A percentile compares a stretch with the other conserved stretches of the same genome.
These are phyloP conservation scores for Drosophila neoperkinsi DNA, from an alignment of 2,888 invertebrate genomes.

Conservation along the genomic window DNA sequence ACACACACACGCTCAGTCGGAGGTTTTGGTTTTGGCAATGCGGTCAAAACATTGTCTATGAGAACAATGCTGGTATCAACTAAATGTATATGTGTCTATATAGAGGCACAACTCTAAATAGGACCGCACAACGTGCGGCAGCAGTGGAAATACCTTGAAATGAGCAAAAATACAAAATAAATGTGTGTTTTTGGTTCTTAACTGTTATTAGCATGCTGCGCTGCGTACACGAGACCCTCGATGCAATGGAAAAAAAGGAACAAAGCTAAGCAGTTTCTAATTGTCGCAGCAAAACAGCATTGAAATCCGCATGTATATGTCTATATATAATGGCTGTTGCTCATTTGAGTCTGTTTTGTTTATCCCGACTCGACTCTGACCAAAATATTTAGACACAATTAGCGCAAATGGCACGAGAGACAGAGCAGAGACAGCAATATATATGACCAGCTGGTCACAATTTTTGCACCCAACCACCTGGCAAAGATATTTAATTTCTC, in stretches of 20 bases:
- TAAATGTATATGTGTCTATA: neutral
- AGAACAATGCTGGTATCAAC: slow-evolving; percentile 63
- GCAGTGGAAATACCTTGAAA: slow-evolving; percentile 70
- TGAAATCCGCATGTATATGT: neutral
- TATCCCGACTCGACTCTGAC: slow-evolving; percentile 26
- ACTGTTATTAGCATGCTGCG: slow-evolving; percentile 79
- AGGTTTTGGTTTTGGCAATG: slow-evolving; percentile 82
- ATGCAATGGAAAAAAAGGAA: slow-evolving; percentile 9
- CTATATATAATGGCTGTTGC: slow-evolving; percentile 32
- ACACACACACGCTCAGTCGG: slow-evolving; percentile 31
- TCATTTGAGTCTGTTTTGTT: slow-evolving; percentile 38
- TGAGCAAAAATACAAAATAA: slow-evolving; percentile 62
- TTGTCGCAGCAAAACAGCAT: slow-evolving; percentile 57
- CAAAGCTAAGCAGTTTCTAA: slow-evolving; percentile 77
- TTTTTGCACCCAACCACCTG: slow-evolving; percentile 50
- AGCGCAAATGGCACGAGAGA: slow-evolving; percentile 74
- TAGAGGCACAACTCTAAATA: slow-evolving; percentile 9
- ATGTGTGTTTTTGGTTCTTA: slow-evolving; percentile 60
- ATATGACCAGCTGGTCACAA: slow-evolving; percentile 10
- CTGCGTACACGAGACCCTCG: slow-evolving; percentile 11
- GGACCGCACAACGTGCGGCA: slow-evolving; percentile 69
- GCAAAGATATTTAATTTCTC: slow-evolving; percentile 52
- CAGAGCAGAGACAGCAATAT: slow-evolving; percentile 15
- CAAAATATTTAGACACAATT: slow-evolving; percentile 79
- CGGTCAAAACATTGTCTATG: slow-evolving; percentile 83